A percentile compares a stretch with the other conserved stretches of the same genome.
phyloP scores from a whole-genome alignment of 2,797 vertebrate species.

The Chaetodon trifasciatus region DNA sequence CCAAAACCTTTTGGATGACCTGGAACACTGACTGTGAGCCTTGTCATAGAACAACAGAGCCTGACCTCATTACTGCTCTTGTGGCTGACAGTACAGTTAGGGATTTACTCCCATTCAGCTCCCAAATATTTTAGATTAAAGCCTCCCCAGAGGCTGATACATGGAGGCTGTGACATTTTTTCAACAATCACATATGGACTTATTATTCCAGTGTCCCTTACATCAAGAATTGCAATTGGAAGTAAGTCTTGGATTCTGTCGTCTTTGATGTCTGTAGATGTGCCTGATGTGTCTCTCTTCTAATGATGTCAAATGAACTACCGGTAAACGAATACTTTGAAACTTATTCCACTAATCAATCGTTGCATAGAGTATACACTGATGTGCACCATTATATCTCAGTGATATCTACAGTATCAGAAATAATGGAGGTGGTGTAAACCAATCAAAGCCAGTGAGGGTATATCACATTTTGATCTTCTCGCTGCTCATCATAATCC shows the following conservation, averaged over 20 bases:
- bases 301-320: neutral
- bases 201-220: neutral
- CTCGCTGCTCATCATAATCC: conserved; percentile 39
- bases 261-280: neutral
- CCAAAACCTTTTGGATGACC: neutral
- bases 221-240: neutral
- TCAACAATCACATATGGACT: neutral
- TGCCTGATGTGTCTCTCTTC: neutral
- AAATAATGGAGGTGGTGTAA: conserved; percentile 3
- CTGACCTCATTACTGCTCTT: neutral
- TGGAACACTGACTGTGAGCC: neutral
- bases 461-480: conserved; percentile 35
- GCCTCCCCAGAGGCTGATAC: neutral
- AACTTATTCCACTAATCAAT: neutral
- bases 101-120: neutral
- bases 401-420: neutral
- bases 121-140: neutral
- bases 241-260: neutral
- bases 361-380: neutral
- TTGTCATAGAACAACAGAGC: neutral
- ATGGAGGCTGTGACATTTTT: neutral
- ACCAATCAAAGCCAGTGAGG: conserved; percentile 16
- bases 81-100: neutral
- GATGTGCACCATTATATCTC: neutral
- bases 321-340: neutral